phyloP scores from a whole-genome alignment of 2,888 invertebrate species.

The Hydropsyche betteni region DNA sequence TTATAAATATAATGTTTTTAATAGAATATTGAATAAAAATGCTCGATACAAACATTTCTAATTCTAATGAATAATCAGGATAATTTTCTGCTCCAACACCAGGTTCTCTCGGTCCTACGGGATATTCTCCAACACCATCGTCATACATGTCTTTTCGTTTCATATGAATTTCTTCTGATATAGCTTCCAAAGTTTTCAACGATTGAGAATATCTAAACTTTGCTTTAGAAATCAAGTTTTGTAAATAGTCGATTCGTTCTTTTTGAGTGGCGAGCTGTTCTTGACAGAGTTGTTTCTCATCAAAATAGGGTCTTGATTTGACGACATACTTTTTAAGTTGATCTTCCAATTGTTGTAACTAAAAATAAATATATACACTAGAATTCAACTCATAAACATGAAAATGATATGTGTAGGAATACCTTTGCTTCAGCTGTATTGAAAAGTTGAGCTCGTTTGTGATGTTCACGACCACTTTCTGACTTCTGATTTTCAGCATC shows the following conservation, averaged over 20 bases:
- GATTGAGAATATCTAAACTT: conserved; percentile 85
- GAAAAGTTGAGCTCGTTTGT: conserved; percentile 80
- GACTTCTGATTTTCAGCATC: conserved; percentile 92
- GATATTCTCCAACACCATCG: conserved; percentile 55
- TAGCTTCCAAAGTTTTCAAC: conserved; percentile 84
- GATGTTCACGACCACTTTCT: conserved; percentile 88
- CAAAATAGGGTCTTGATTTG: conserved; percentile 91
- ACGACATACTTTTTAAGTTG: conserved; percentile 82
- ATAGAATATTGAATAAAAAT: neutral
- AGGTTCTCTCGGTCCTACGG: conserved; percentile 71
- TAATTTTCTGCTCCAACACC: conserved; percentile 77
- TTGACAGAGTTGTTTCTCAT: conserved; percentile 87
- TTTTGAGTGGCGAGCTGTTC: conserved; percentile 87
- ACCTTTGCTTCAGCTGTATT: conserved; percentile 83
- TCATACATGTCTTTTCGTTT: conserved; percentile 70
- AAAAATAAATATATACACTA: conserved; percentile 49
- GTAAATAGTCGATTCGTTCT: conserved; percentile 81
- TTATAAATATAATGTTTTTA: no score
- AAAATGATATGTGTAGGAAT: conserved; percentile 42
- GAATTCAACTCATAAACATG: no score
- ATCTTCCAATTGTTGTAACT: conserved; percentile 83
- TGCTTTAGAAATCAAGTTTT: conserved; percentile 79
- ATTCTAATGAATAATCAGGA: conserved; percentile 46
- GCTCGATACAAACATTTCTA: conserved; percentile 40
- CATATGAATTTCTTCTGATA: conserved; percentile 90